Base-by-base conservation (phyloP, 92 coral and sea anemone genomes). In the Phenganax marumi region DNA sequence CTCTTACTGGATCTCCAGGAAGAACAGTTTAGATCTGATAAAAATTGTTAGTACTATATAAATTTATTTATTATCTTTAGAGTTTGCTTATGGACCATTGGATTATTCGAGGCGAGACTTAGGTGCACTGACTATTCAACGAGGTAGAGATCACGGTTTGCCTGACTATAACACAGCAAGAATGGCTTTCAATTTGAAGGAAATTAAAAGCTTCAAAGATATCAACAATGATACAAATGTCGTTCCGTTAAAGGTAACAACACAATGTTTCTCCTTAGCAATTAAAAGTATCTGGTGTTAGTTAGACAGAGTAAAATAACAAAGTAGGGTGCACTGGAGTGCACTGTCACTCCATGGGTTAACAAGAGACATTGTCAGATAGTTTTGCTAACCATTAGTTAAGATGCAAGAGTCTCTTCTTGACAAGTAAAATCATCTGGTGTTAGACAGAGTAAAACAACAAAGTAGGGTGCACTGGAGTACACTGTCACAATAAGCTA, bases 131-230 rank as follows among this genome's bases (percentile, higher is more conserved):
- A 78, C 50, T 10, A 78, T 78, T 0, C 83, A 78, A 62, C 56
- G 72, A 13, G 83, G 83, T 3, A 65, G 83, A 8, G 83, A 78
- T 78, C 83, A 78, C 11, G 83, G 83, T 6, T 53, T 78, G 19
- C 73, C 83, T 46, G 83, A 63, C 49, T 78, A 78, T 47, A 78
- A 78, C 18, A 78, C 73, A 0, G 83, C 83, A 8, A 78, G 83
- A 22, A 78, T 33, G 52, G 73, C 83, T 0, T 78, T 78, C 68
- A 68, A 68, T 50, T 26, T 78, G 6, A 33, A 61, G 7, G 39
- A 71, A 8, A 21, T 78, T 13, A 46, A 10, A 3, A 62, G 52
- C 12, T 78, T 78, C 23, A 63, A 2, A 22, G 73, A 61, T 5
- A 78, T 78, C 18, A 78, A 78, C 18, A 78, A 78, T 22, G 83